Evolutionary conservation across 2,797 vertebrate species (phyloP).

Genomic region (Poeciliopsis gracilis): DNA sequence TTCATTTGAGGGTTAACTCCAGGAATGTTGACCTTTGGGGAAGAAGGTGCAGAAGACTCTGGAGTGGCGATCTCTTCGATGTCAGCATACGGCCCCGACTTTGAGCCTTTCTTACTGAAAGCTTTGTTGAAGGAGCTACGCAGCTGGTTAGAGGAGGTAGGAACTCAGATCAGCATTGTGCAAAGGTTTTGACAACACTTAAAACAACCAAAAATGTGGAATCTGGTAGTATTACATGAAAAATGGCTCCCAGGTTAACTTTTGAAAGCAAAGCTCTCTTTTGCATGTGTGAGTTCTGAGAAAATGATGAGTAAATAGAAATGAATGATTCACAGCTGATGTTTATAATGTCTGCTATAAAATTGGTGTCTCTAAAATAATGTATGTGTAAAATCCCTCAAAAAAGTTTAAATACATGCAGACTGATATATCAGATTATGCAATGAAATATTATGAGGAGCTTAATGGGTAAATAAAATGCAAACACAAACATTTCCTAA

Average conservation of each 20-base stretch:
- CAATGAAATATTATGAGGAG: not conserved
- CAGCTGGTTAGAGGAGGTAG: conserved; percentile 77
- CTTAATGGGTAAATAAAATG: conserved; percentile 2
- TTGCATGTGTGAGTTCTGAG: not conserved
- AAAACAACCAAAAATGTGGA: not conserved
- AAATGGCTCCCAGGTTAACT: not conserved
- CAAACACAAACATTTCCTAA: conserved; percentile 29
- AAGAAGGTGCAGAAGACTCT: conserved; percentile 94
- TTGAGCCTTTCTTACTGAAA: conserved; percentile 97
- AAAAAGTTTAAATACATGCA: not conserved
- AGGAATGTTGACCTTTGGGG: conserved; percentile 89
- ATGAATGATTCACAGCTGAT: not conserved
- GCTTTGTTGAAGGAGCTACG: conserved; percentile 99
- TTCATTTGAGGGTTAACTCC: conserved; percentile 81
- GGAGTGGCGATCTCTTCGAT: conserved; percentile 98
- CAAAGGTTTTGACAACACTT: not conserved
- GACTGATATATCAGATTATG: not conserved
- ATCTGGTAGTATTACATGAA: conserved; percentile 1
- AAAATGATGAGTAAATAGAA: not conserved
- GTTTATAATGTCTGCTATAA: not conserved
- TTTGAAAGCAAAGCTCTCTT: not conserved
- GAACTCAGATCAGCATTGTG: conserved; percentile 1
- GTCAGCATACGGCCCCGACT: conserved; percentile 92
- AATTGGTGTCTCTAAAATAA: not conserved
- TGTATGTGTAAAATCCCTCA: not conserved